Evolutionary conservation across 2,113 vertebrate species (phyloP), one percentile per base, ranked within the genome.

Genomic region (Phylloscopus whistleri): DNA sequence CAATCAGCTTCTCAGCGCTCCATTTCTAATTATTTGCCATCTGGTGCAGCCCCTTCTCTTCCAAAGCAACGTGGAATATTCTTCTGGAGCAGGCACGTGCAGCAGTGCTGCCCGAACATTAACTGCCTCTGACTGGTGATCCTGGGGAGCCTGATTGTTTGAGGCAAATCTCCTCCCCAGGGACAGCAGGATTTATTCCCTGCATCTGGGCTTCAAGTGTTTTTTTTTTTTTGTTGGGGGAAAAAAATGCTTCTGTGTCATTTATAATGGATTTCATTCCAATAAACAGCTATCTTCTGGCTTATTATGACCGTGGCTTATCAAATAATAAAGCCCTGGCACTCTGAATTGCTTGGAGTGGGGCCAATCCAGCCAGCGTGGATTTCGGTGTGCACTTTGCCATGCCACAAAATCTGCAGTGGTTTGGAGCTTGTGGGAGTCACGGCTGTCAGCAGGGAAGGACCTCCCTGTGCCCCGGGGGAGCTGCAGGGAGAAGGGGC

Each of bases 261-360:
- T 94, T 96, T 90, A 66, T 86, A 93, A 92, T 88, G 37, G 87
- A 94, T 86, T 88, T 89, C 64, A 84, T 52, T 89, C 58, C 81
- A 84, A 93, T 87, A 88, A 95, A 84, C 18, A 4, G 44, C 44
- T 75, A 56, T 93, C 35, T 56, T 72, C 63, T 76, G 83, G 69
- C 58, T 60, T 80, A 94, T 73, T 79, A 85, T 59, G 37, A 41
- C n/a, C 11, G 3, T 1, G 6, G 30, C 48, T 94, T 94, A 97
- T 89, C 66, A 96, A 97, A 94, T 60, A 94, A 95, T 81, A 93
- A 90, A 87, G 6, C 44, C 51, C 62, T 90, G 92, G 70, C 93
- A 80, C 72, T 94, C 78, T 59, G 78, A 88, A 82, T 91, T 83
- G 64, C 72, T 83, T 56, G 22, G 23, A 91, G 9, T 5, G 44